A percentile compares a stretch with the other conserved stretches of the same genome.
Evolutionary conservation across 1,140 invertebrate genomes (phyloP).

Genomic region (Bombus pascuorum): DNA sequence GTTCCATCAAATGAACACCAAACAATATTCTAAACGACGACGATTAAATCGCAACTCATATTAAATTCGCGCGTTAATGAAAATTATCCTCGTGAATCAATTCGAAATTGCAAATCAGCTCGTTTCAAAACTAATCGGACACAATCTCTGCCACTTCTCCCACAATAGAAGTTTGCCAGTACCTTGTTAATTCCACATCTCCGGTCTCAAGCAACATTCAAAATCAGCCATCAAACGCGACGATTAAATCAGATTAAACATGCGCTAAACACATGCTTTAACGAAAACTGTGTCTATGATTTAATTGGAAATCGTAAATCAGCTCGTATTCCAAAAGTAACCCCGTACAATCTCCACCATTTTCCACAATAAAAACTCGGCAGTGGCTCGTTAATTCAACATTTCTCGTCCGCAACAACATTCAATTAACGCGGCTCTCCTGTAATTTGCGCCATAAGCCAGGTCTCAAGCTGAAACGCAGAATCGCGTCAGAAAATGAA

Average conservation of each 20-base stretch:
- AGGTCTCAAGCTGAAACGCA: constrained; percentile 32
- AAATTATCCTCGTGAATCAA: neutral
- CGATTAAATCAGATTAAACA: neutral
- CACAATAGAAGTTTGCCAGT: neutral
- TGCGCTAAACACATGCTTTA: neutral
- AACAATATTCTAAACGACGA: neutral
- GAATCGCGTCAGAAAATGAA: constrained; percentile 70
- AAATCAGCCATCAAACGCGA: neutral
- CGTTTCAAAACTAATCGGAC: neutral
- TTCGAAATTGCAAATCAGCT: neutral
- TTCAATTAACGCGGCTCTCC: constrained; percentile 15
- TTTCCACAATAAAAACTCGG: neutral
- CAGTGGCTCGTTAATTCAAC: neutral
- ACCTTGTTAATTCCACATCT: neutral
- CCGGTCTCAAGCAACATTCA: neutral
- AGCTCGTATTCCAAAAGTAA: no score
- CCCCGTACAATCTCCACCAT: neutral
- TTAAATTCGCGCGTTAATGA: neutral
- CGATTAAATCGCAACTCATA: neutral
- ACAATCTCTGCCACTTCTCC: neutral
- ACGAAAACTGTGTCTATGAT: neutral
- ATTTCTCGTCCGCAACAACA: neutral
- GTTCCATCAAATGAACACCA: neutral
- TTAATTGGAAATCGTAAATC: neutral
- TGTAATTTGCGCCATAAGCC: neutral